Evolutionary conservation across 2,113 vertebrate species (phyloP), one percentile per base, ranked within the genome.

Genomic region (Cacatua alba): DNA sequence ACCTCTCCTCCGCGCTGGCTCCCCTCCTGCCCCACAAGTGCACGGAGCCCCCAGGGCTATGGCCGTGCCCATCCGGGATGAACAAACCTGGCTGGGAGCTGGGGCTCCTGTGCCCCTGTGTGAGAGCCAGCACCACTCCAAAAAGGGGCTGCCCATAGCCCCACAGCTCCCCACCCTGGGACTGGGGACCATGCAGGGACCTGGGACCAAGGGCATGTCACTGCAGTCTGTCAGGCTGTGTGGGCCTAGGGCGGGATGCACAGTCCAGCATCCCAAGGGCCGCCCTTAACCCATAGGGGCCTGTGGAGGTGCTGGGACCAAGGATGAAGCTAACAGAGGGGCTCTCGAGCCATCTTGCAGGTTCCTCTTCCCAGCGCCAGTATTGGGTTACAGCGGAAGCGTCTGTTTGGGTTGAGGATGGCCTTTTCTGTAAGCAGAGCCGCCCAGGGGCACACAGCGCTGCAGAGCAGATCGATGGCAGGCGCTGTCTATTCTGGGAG

Each of bases 391-490:
- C 67, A 53, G 81, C 10, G 0, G 86, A 10, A 84, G 64, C 8
- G 0, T 46, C 60, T 91, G 92, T 87, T 94, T 86, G 81, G 92
- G 86, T 33, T 81, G 49, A 57, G 3, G 17, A 49, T 21, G 86
- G 80, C 37, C 31, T 71, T 67, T 81, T 68, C 51, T 71, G 93
- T 82, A 75, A 97, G 83, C 68, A 21, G 94, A 93, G 92, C 90
- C 2, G 9, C 78, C 26, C 63, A 21, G 93, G 49, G 77, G 39
- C 87, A 75, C 87, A 67, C 51, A 74, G 5, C 10, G 0, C 87
- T 5, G 29, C 95, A 74, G 96, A 83, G 80, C 88, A 28, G 96
- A 97, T 97, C 94, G 35, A 94, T 93, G 67, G 48, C 39, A 11
- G 3, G 68, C 4, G 4, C 41, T 62, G 79, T 25, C 80, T 90